Evolutionary conservation across 2,113 vertebrate species (phyloP).

Genomic region (Rhinolophus ferrumequinum): DNA sequence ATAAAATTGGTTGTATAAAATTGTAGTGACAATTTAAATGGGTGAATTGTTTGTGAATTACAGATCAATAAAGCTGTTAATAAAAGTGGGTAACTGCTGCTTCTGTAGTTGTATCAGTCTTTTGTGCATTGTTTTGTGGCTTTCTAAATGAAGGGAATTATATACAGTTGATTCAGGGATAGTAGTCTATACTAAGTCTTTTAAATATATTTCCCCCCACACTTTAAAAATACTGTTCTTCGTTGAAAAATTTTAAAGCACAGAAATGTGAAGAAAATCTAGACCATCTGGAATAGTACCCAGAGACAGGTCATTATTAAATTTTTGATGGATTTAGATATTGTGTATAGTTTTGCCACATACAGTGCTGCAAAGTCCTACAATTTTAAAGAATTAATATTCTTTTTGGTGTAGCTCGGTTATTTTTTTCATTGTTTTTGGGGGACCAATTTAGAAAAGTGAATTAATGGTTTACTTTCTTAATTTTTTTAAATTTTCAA

Average conservation of each 20-base stretch:
- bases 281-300: neutral
- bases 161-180: neutral
- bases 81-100: neutral
- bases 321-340: neutral
- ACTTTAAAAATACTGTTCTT: neutral
- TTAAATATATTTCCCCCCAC: neutral
- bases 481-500: neutral
- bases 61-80: neutral
- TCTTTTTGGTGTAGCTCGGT: neutral
- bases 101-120: neutral
- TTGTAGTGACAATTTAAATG: neutral
- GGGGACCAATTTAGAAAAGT: neutral
- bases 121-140: neutral
- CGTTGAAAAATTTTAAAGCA: constrained; percentile 34
- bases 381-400: neutral
- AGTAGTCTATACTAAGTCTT: neutral
- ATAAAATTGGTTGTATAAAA: neutral
- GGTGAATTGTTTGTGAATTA: neutral
- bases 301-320: neutral
- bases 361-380: neutral
- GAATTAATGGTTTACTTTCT: neutral
- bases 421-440: constrained; percentile 3
- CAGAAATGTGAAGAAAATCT: neutral
- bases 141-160: neutral
- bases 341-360: neutral